Evolutionary conservation across 2,113 vertebrate genomes (phyloP).

Genomic region (Phrynosoma platyrhinos): DNA sequence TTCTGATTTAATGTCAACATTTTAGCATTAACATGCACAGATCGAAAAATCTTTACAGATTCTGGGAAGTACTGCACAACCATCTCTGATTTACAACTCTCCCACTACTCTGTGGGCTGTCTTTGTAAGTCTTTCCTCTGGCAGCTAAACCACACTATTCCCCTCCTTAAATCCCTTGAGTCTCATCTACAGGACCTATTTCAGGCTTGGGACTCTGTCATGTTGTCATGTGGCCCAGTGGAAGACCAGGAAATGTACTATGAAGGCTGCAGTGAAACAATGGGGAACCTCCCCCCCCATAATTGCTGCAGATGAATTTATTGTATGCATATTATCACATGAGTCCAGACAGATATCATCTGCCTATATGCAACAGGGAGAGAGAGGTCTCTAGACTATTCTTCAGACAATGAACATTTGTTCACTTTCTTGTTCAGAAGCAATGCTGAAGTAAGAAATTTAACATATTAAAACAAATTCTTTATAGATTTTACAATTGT

Average conservation of each 20-base stretch:
- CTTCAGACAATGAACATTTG: too few species aligned
- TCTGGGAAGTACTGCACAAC: background rate
- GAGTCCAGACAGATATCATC: too few species aligned
- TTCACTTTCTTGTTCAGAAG: too few species aligned
- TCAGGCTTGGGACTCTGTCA: background rate
- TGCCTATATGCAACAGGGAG: background rate
- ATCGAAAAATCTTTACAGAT: background rate
- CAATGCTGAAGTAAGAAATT: background rate
- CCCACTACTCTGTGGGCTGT: background rate
- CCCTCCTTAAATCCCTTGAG: background rate
- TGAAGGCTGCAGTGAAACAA: background rate
- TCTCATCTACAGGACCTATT: background rate
- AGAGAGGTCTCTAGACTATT: background rate
- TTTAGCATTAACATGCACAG: too few species aligned
- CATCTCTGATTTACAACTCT: too few species aligned
- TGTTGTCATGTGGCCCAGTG: too few species aligned
- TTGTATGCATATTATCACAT: background rate
- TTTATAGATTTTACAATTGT: background rate
- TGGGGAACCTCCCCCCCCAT: too few species aligned
- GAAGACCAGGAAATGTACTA: background rate
- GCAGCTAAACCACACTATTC: background rate
- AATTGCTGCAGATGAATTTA: too few species aligned
- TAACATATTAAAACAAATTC: background rate
- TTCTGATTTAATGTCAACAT: too few species aligned
- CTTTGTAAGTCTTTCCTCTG: background rate